A percentile compares a stretch with the other conserved stretches of the same genome.
phyloP scores from a whole-genome alignment of 2,797 vertebrate species.

The Gymnopithys bicolor region DNA sequence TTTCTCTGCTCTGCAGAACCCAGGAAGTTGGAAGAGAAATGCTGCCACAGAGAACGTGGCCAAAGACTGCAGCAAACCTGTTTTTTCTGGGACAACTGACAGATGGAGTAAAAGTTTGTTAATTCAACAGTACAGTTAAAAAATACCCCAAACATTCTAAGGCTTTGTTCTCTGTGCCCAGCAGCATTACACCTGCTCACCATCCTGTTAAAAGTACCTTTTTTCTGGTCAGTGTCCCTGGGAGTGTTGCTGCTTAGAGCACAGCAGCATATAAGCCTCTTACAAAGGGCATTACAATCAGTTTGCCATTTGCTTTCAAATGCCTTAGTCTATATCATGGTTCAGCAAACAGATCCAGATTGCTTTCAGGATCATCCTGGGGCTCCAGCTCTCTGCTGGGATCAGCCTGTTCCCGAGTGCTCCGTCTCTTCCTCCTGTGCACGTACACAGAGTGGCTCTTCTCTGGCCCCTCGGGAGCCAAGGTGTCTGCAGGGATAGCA shows the following conservation, averaged over 20 bases:
- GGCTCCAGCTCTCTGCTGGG: background rate
- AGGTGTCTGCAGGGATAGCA: background rate
- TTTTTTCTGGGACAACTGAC: background rate
- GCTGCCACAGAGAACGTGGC: background rate
- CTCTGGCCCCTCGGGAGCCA: background rate
- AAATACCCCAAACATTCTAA: background rate
- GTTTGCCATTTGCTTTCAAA: background rate
- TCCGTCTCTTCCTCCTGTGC: conserved; percentile 66
- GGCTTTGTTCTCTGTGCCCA: background rate
- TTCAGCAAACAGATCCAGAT: conserved; percentile 26
- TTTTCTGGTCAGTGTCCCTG: background rate
- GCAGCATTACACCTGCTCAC: background rate
- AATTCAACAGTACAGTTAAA: background rate
- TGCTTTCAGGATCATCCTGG: background rate
- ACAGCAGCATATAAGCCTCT: conserved; percentile 45
- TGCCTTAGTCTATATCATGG: background rate
- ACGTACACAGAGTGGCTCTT: background rate
- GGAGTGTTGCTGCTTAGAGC: background rate
- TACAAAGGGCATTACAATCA: conserved; percentile 56
- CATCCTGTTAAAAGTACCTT: background rate
- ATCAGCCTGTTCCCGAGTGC: background rate
- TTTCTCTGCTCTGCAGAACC: background rate
- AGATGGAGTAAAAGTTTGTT: background rate
- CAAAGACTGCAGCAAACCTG: background rate
- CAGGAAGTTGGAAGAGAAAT: background rate